These are phyloP conservation scores for Myotis davidii DNA, from an alignment of 2,113 vertebrate genomes.

Conservation along the genomic window DNA sequence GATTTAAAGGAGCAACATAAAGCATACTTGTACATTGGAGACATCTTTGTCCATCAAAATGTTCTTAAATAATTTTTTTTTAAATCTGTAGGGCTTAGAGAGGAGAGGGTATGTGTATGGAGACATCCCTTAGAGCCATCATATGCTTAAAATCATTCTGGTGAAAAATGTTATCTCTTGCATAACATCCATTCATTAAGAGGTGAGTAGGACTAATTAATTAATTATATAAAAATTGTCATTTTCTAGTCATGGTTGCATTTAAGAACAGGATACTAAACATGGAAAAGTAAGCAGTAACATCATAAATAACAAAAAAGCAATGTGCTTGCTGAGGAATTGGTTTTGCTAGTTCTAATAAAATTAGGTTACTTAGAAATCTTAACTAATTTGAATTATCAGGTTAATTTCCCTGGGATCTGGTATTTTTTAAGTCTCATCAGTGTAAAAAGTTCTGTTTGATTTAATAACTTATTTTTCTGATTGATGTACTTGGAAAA, in stretches of 20 bases:
- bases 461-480: neutral
- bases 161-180: neutral
- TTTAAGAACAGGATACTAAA: neutral
- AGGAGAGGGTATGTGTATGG: neutral
- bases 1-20: neutral
- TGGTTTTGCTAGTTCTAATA: neutral
- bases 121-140: neutral
- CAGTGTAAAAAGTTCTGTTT: neutral
- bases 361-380: neutral
- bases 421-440: neutral
- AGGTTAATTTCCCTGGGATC: neutral
- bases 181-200: neutral
- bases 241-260: neutral
- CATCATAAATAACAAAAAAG: neutral
- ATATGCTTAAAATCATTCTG: neutral
- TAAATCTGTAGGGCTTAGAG: neutral
- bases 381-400: neutral
- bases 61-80: neutral
- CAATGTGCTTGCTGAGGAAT: neutral
- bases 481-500: neutral
- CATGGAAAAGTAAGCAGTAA: neutral
- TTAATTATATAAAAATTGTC: neutral
- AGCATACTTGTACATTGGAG: neutral
- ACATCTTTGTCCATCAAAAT: neutral
- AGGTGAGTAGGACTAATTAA: neutral